Conservation (phyloP, 2,797 vertebrate genomes). For the Psittacula derbiana region DNA sequence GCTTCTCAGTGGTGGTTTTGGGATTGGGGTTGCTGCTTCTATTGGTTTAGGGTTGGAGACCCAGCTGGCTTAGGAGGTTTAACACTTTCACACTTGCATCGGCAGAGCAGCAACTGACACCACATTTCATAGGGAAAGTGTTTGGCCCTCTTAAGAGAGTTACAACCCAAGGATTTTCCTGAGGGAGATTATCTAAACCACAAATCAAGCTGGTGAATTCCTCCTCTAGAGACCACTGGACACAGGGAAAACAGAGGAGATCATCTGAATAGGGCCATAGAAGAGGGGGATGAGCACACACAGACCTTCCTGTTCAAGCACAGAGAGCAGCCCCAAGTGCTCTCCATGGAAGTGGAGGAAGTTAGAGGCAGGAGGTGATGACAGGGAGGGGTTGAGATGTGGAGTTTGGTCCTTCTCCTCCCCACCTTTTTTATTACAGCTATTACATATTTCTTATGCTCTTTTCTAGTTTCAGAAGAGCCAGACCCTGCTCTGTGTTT, state of each 20-base stretch:
- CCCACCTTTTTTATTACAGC: not conserved
- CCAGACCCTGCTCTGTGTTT: not conserved
- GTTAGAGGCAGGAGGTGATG: not conserved
- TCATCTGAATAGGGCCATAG: not conserved
- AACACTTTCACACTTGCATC: not conserved
- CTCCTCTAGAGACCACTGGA: not conserved
- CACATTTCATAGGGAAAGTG: not conserved
- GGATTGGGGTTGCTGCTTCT: not conserved
- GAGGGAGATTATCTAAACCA: not conserved
- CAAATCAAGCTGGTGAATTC: not conserved
- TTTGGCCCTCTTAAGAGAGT: not conserved
- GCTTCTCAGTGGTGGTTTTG: not conserved
- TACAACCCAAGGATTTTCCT: not conserved
- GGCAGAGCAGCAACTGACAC: not conserved
- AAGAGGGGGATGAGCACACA: not conserved
- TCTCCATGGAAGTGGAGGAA: not conserved
- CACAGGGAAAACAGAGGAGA: not conserved
- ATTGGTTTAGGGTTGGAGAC: rapidly evolving
- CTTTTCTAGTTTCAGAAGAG: not conserved
- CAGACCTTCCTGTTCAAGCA: not conserved
- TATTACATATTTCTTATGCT: rapidly evolving
- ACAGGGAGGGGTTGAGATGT: not conserved
- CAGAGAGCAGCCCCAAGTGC: not conserved
- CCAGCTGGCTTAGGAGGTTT: not conserved
- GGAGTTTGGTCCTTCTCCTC: not conserved